These are phyloP conservation scores for Cerceris ruficornis DNA, from an alignment of 2,888 invertebrate genomes.

Conservation along the genomic window DNA sequence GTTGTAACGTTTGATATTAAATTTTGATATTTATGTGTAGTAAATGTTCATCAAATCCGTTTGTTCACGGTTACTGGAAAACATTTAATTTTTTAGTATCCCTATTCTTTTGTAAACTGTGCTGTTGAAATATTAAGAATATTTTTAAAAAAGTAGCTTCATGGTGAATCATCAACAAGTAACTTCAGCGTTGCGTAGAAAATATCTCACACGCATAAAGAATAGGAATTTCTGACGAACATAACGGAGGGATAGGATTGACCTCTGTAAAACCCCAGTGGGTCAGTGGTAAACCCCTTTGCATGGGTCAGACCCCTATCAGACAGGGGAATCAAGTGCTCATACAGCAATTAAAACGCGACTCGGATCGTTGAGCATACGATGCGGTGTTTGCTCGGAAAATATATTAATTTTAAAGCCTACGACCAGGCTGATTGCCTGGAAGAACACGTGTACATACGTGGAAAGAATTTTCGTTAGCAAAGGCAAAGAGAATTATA, in stretches of 20 bases:
- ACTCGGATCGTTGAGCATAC: slow-evolving; percentile 27
- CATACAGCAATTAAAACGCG: slow-evolving; percentile 70
- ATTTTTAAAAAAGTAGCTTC: too few relatives aligned
- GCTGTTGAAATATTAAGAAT: too few relatives aligned
- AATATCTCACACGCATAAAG: slow-evolving; percentile 13
- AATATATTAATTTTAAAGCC: slow-evolving; percentile 35
- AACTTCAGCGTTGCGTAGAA: too few relatives aligned
- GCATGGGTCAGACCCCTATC: slow-evolving; percentile 68
- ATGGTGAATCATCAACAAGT: too few relatives aligned
- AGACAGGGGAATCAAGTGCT: slow-evolving; percentile 71
- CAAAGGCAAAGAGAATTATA: neutral
- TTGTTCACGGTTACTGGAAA: too few relatives aligned
- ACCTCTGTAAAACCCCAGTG: slow-evolving; percentile 68
- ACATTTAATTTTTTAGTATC: too few relatives aligned
- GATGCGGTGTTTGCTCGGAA: slow-evolving; percentile 8
- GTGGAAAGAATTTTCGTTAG: neutral
- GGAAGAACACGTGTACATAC: neutral
- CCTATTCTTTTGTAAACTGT: too few relatives aligned
- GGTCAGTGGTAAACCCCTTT: slow-evolving; percentile 74
- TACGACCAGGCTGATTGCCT: slow-evolving; percentile 1
- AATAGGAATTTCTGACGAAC: slow-evolving; percentile 56
- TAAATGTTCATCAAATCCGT: too few relatives aligned
- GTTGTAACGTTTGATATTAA: neutral
- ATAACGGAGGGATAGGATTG: slow-evolving; percentile 45
- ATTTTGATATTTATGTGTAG: too few relatives aligned